phyloP scores from a whole-genome alignment of 2,888 invertebrate species.

The Celastrina argiolus region DNA sequence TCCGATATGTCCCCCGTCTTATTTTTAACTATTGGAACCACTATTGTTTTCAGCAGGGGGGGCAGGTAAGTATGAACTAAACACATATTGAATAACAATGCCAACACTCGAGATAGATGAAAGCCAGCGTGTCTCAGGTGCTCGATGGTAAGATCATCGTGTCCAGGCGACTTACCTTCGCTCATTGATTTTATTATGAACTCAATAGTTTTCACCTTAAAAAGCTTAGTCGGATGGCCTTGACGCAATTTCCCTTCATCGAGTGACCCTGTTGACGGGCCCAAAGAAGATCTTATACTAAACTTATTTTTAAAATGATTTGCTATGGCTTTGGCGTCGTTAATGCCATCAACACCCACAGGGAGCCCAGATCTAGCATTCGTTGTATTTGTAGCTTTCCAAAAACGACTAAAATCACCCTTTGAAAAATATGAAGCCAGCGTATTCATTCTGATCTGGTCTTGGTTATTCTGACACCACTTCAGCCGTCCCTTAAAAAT shows the following conservation, averaged over 20 bases:
- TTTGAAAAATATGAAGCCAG: not conserved
- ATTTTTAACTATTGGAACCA: slow-evolving; percentile 29
- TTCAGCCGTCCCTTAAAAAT: not conserved
- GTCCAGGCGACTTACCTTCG: not conserved
- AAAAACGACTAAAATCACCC: not conserved
- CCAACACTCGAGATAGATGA: not conserved
- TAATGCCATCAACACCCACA: not conserved
- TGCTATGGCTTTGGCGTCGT: not conserved
- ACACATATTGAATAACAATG: not conserved
- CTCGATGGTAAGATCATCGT: not conserved
- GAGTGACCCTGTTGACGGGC: not conserved
- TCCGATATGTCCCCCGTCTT: not conserved
- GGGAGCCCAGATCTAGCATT: not conserved
- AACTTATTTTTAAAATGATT: not conserved
- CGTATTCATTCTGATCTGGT: not conserved
- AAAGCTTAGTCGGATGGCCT: not conserved
- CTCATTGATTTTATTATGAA: not conserved
- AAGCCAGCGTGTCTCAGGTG: not conserved
- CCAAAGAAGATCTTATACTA: not conserved
- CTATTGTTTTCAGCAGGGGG: slow-evolving; percentile 10
- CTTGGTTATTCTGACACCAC: not conserved
- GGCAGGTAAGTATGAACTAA: not conserved
- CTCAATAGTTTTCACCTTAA: not conserved
- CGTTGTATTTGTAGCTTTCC: slow-evolving; percentile 7
- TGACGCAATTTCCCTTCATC: not conserved